Conservation (phyloP, 2,888 invertebrate species). For the Romanomermis culicivorax region DNA sequence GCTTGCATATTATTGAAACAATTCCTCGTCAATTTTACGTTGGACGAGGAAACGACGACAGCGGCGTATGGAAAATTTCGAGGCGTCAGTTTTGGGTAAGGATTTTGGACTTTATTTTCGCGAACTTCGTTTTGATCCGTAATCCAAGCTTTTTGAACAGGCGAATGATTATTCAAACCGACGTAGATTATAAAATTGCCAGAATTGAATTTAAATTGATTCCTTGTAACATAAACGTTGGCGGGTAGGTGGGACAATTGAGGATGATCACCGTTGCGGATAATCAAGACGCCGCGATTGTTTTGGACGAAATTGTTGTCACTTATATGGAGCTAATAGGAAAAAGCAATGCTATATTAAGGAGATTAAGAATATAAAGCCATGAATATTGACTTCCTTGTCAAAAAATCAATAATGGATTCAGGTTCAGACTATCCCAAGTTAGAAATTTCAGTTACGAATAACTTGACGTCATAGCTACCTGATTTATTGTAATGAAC, state of each 20-base stretch:
- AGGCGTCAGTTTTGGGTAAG: conserved; percentile 59
- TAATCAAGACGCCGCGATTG: conserved; percentile 21
- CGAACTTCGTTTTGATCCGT: conserved; percentile 54
- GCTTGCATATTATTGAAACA: conserved; percentile 70
- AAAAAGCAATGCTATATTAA: too few species aligned
- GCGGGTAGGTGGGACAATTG: conserved; percentile 55
- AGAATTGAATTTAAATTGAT: conserved; percentile 62
- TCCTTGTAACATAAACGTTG: conserved; percentile 52
- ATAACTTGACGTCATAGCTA: too few species aligned
- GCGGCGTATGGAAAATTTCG: conserved; percentile 77
- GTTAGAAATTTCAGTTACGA: too few species aligned
- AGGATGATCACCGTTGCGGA: conserved; percentile 38
- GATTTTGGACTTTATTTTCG: conserved; percentile 62
- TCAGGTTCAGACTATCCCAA: too few species aligned
- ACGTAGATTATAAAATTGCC: conserved; percentile 61
- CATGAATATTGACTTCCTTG: too few species aligned
- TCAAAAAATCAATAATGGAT: too few species aligned
- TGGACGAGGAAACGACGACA: conserved; percentile 63
- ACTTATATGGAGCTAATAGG: conserved; percentile 15
- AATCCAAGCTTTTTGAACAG: conserved; percentile 41
- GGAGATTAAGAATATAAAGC: too few species aligned
- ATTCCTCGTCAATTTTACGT: conserved; percentile 67
- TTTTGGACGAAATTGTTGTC: conserved; percentile 25
- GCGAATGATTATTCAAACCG: conserved; percentile 65
- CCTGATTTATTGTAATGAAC: too few species aligned